phyloP scores from a whole-genome alignment of 2,113 vertebrate genomes.

The Chaetodon trifascialis region DNA sequence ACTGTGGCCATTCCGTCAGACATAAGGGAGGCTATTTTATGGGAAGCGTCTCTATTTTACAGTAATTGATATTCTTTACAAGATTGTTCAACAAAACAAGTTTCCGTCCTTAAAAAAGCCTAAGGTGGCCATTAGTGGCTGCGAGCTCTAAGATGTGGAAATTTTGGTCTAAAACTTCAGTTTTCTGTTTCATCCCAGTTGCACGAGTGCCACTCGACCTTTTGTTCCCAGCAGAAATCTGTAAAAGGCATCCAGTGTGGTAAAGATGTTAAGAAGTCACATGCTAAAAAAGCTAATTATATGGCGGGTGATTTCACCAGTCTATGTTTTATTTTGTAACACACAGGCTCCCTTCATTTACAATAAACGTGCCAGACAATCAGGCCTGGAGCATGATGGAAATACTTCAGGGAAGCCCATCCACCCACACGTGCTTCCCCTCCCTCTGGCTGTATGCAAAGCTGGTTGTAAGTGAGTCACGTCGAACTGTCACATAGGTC shows the following conservation, averaged over 20 bases:
- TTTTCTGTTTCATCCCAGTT: conserved; percentile 28
- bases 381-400: conserved; percentile 32
- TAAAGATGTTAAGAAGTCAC: conserved; percentile 60
- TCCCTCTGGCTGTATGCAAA: conserved; percentile 4
- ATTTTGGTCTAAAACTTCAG: conserved; percentile 29
- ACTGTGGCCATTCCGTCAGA: conserved; percentile 14
- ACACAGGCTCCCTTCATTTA: conserved; percentile 53
- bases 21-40: conserved; percentile 42
- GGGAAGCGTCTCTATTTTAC: conserved; percentile 28
- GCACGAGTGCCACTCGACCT: background rate
- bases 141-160: conserved; percentile 54
- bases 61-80: conserved; percentile 51
- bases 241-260: conserved; percentile 68
- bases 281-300: conserved; percentile 62
- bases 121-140: background rate
- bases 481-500: conserved; percentile 19
- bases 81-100: conserved; percentile 52
- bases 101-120: conserved; percentile 31
- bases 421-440: background rate
- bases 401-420: conserved; percentile 76
- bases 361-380: conserved; percentile 60
- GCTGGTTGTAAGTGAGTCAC: conserved; percentile 40
- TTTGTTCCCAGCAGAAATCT: conserved; percentile 64
- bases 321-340: conserved; percentile 63
- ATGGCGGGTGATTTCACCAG: conserved; percentile 68